A percentile compares a stretch with the other conserved stretches of the same genome.
Conservation (phyloP, 2,797 vertebrate genomes). For the Menidia menidia region DNA sequence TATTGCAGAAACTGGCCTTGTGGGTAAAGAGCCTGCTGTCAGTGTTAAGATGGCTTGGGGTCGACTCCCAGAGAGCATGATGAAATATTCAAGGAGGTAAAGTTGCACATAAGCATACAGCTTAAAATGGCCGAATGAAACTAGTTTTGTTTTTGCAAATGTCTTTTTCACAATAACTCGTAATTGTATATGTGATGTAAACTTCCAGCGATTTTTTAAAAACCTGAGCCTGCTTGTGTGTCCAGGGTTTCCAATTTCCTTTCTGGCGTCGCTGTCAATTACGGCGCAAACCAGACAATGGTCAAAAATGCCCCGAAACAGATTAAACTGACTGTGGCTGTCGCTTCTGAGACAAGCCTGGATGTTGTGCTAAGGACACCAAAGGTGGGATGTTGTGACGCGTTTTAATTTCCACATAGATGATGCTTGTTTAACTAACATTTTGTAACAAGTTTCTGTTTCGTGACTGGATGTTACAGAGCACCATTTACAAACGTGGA, state of each 20-base stretch:
- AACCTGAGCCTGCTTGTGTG: constrained; percentile 5
- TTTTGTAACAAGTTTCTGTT: constrained; percentile 1
- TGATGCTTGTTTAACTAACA: constrained; percentile 4
- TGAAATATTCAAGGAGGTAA: constrained; percentile 74
- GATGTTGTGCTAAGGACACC: constrained; percentile 71
- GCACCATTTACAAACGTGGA: constrained; percentile 66
- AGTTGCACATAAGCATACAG: not conserved
- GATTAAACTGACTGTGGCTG: constrained; percentile 71
- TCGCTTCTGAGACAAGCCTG: constrained; percentile 58
- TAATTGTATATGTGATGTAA: not conserved
- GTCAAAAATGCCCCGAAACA: constrained; percentile 75
- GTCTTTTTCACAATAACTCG: not conserved
- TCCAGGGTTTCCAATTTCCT: constrained; percentile 77
- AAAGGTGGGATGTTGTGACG: constrained; percentile 49
- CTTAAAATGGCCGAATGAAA: not conserved
- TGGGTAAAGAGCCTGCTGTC: constrained; percentile 78
- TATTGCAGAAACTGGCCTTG: constrained; percentile 81
- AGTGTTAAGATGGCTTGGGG: constrained; percentile 83
- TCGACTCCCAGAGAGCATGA: constrained; percentile 76
- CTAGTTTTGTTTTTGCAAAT: not conserved
- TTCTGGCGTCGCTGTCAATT: constrained; percentile 39
- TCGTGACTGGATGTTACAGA: constrained; percentile 53
- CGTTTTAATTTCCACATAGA: not conserved
- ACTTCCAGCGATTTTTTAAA: not conserved
- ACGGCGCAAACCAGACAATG: constrained; percentile 61